phyloP scores from a whole-genome alignment of 2,888 invertebrate species.

The Dryobotodes eremita region DNA sequence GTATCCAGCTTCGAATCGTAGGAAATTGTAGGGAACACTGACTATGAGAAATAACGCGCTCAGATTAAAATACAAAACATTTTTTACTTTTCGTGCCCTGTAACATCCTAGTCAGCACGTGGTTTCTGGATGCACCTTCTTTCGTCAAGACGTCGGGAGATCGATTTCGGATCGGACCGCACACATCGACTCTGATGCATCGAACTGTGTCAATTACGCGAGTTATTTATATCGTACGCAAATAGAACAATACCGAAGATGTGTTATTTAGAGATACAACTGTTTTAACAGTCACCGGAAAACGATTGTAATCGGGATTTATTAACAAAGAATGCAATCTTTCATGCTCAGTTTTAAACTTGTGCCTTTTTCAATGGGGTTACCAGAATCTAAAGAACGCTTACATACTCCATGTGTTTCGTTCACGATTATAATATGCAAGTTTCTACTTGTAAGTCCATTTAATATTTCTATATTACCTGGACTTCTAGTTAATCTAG shows the following conservation, averaged over 20 bases:
- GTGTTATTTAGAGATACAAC: conserved; percentile 58
- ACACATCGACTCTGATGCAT: conserved; percentile 79
- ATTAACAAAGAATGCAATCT: conserved; percentile 18
- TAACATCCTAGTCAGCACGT: conserved; percentile 16
- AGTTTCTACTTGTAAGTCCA: neutral
- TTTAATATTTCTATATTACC: neutral
- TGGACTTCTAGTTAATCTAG: neutral
- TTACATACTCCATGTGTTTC: neutral
- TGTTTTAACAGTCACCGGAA: conserved; percentile 50
- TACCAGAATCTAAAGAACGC: neutral
- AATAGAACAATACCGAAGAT: conserved; percentile 68
- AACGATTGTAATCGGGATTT: conserved; percentile 22
- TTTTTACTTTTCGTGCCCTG: neutral
- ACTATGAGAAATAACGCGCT: neutral
- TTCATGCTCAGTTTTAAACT: neutral
- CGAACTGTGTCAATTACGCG: conserved; percentile 82
- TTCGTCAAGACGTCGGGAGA: conserved; percentile 39
- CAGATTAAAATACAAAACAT: conserved; percentile 5
- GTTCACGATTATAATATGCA: neutral
- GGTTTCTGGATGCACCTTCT: conserved; percentile 41
- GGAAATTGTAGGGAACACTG: neutral
- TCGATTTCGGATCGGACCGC: conserved; percentile 75
- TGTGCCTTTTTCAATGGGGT: neutral
- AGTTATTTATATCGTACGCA: conserved; percentile 77
- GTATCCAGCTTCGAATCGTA: neutral